Evolutionary conservation across 2,888 invertebrate species (phyloP), one percentile per base, ranked within the genome.

Genomic region (Trypoxylon attenuatum): DNA sequence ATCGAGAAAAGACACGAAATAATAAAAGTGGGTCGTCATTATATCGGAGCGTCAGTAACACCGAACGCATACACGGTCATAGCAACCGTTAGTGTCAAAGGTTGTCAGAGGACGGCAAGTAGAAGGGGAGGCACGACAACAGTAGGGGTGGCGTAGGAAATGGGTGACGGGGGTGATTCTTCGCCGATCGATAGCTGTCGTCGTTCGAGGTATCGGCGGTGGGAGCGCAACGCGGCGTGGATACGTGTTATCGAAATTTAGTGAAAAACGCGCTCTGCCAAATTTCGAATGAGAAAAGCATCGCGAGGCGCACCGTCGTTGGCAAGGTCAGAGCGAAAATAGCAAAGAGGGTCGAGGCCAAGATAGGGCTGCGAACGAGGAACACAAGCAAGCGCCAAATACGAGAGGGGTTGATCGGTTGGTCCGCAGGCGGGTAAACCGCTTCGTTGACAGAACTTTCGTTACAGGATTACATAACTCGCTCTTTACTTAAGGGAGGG

Each of bases 381-480:
- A n/a, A n/a, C n/a, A n/a, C n/a, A n/a, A n/a, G n/a, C n/a, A n/a
- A n/a, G n/a, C n/a, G n/a, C n/a, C n/a, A n/a, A n/a, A n/a, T n/a
- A n/a, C n/a, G n/a, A n/a, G n/a, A n/a, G n/a, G n/a, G n/a, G n/a
- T n/a, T n/a, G n/a, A n/a, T n/a, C n/a, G n/a, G n/a, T n/a, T n/a
- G n/a, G n/a, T n/a, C n/a, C n/a, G n/a, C n/a, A n/a, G n/a, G n/a
- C n/a, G n/a, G n/a, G n/a, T n/a, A n/a, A n/a, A n/a, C n/a, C n/a
- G n/a, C n/a, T n/a, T n/a, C n/a, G n/a, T n/a, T n/a, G n/a, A n/a
- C n/a, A n/a, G n/a, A n/a, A n/a, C n/a, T 21, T 19, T 15, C 8
- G 46, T 66, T 67, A 67, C 50, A 46, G 67, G 67, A 69, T 57
- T 41, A 47, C n/a, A 46, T 8, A 25, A n/a, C n/a, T n/a, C n/a